These are phyloP conservation scores for Suncus etruscus DNA, from an alignment of 2,113 vertebrate genomes.

Conservation along the genomic window DNA sequence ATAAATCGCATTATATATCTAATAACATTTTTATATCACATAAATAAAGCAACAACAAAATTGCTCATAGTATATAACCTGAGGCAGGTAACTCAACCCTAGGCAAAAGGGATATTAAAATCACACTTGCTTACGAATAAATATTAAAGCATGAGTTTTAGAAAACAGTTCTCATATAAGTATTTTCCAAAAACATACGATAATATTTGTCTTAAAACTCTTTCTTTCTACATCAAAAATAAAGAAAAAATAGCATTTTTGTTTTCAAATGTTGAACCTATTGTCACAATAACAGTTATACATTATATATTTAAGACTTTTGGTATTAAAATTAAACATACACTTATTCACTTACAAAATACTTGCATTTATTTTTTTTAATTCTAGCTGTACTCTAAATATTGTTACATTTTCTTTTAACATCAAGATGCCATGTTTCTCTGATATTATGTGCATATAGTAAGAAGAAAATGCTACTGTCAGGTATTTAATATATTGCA, in stretches of 20 bases:
- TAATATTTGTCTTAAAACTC: background rate
- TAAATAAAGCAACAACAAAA: slow-evolving; percentile 34
- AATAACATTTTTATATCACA: slow-evolving; percentile 55
- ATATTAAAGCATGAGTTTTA: slow-evolving; percentile 20
- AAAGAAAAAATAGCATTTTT: slow-evolving; percentile 10
- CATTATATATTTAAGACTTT: background rate
- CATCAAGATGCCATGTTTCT: slow-evolving; percentile 24
- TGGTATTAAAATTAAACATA: slow-evolving; percentile 17
- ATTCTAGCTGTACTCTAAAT: slow-evolving; percentile 28
- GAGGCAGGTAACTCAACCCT: slow-evolving; percentile 36
- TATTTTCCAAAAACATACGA: background rate
- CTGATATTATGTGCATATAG: background rate
- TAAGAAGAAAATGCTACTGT: slow-evolving; percentile 23
- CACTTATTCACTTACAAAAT: slow-evolving; percentile 33
- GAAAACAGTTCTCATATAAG: slow-evolving; percentile 4
- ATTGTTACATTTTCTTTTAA: slow-evolving; percentile 50
- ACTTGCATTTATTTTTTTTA: slow-evolving; percentile 22
- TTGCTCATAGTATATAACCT: background rate
- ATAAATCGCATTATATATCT: slow-evolving; percentile 34
- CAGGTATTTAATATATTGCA: background rate
- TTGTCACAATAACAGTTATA: slow-evolving; percentile 46
- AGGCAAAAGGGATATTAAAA: background rate
- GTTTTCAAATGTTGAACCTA: slow-evolving; percentile 28
- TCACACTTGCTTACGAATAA: background rate
- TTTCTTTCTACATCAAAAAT: slow-evolving; percentile 52